Conservation (phyloP, 2,113 vertebrate species). For the Notothenia rossii region DNA sequence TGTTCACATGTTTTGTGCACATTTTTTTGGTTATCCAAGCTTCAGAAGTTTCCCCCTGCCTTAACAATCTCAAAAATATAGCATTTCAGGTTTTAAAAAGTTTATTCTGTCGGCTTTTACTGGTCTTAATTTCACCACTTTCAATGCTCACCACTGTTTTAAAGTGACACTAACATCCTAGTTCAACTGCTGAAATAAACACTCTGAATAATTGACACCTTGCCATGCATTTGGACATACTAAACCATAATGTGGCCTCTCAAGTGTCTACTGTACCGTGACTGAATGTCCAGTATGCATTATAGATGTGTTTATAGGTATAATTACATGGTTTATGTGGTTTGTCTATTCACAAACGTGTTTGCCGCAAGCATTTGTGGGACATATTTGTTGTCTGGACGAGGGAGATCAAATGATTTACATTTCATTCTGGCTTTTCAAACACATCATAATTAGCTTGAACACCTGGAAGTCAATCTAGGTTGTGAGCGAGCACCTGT, state of each 20-base stretch:
- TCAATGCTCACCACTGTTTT: too few relatives aligned
- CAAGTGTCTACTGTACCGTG: background rate
- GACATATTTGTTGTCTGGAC: background rate
- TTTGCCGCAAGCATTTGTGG: background rate
- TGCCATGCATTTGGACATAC: background rate
- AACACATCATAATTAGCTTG: background rate
- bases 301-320: constrained; percentile 23
- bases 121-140: too few relatives aligned
- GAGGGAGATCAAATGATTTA: background rate
- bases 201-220: background rate
- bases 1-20: background rate
- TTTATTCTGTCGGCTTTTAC: background rate
- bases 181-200: background rate
- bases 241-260: background rate
- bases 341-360: background rate
- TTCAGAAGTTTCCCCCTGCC: background rate
- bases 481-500: constrained; percentile 12
- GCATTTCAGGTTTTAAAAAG: background rate
- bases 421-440: background rate
- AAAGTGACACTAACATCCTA: background rate
- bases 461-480: constrained; percentile 10
- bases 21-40: constrained; percentile 11
- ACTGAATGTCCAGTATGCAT: background rate
- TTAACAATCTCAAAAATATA: background rate
- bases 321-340: constrained; percentile 7